phyloP scores from a whole-genome alignment of 2,797 vertebrate genomes.

The Esox masquinongy region DNA sequence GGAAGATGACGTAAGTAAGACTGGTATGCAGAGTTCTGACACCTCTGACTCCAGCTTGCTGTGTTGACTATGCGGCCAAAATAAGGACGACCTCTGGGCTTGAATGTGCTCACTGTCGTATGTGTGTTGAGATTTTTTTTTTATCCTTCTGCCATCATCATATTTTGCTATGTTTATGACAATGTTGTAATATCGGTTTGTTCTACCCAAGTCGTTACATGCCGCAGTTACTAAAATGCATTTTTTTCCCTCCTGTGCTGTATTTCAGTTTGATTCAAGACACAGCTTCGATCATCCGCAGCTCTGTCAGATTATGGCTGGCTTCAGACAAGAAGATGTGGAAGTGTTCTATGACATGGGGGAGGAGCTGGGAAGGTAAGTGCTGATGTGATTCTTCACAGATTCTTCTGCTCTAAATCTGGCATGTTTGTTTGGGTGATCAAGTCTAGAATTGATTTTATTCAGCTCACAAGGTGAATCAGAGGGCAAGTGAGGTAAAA shows the following conservation, averaged over 20 bases:
- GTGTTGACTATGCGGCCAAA: constrained; percentile 54
- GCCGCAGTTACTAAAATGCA: not conserved
- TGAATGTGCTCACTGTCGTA: not conserved
- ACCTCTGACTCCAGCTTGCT: constrained; percentile 38
- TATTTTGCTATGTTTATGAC: not conserved
- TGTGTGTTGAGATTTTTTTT: not conserved
- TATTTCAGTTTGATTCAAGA: constrained; percentile 38
- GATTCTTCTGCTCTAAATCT: not conserved
- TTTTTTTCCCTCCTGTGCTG: not conserved
- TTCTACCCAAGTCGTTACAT: not conserved
- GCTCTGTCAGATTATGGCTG: constrained; percentile 78
- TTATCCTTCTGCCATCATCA: no score
- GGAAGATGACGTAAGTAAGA: constrained; percentile 68
- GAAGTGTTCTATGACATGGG: constrained; percentile 92
- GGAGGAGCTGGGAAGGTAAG: constrained; percentile 72
- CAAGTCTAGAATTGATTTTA: not conserved
- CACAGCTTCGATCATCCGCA: constrained; percentile 16
- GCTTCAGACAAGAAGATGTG: constrained; percentile 92
- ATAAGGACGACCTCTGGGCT: constrained; percentile 60
- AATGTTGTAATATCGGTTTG: not conserved
- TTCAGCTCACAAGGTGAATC: not conserved
- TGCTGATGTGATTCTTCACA: not conserved
- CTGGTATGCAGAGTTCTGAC: constrained; percentile 71
- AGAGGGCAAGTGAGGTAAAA: not conserved
- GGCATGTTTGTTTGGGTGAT: not conserved